Conservation (phyloP, 2,113 vertebrate species). For the Camelus bactrianus region DNA sequence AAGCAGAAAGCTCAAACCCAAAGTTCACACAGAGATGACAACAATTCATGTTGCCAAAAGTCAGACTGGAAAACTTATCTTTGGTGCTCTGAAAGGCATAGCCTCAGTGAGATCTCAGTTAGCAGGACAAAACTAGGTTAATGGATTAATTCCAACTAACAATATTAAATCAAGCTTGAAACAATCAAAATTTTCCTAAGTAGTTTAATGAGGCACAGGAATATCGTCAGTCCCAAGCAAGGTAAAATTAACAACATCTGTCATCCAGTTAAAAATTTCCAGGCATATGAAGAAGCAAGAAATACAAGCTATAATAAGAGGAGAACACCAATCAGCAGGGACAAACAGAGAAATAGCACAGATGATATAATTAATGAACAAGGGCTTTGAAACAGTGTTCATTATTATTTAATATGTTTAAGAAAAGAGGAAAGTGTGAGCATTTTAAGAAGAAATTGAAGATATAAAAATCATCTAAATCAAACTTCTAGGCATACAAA, state of each 20-base stretch:
- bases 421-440: background rate
- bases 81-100: too few relatives aligned
- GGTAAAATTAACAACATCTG: background rate
- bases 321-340: background rate
- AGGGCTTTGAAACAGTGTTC: background rate
- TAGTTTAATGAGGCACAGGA: background rate
- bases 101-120: background rate
- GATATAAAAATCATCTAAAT: background rate
- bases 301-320: background rate
- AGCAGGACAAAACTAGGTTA: background rate
- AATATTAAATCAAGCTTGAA: background rate
- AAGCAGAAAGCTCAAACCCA: background rate
- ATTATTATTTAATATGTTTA: background rate
- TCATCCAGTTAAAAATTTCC: background rate
- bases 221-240: background rate
- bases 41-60: background rate
- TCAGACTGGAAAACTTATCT: background rate
- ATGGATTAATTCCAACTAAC: background rate
- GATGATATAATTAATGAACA: background rate
- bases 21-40: background rate
- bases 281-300: background rate
- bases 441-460: background rate
- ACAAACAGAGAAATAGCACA: background rate
- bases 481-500: background rate
- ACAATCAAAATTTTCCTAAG: background rate